A percentile compares a stretch with the other conserved stretches of the same genome.
These are phyloP conservation scores for Tiliqua scincoides DNA, from an alignment of 2,113 vertebrate genomes.

Conservation along the genomic window DNA sequence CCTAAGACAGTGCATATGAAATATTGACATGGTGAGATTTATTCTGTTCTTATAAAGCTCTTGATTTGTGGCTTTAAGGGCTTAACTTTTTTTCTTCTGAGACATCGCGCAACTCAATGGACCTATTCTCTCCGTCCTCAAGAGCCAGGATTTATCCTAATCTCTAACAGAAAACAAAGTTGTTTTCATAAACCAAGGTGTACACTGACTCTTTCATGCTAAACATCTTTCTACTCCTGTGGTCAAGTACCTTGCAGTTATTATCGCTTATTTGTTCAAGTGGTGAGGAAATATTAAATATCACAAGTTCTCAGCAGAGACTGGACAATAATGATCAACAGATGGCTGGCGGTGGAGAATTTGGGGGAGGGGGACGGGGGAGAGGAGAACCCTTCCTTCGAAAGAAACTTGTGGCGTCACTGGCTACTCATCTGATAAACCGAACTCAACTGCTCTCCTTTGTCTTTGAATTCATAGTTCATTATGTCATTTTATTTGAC, in stretches of 20 bases:
- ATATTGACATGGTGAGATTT: not conserved
- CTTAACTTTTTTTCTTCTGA: constrained; percentile 28
- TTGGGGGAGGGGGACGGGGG: constrained; percentile 46
- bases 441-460: constrained; percentile 62
- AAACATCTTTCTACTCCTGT: constrained; percentile 88
- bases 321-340: constrained; percentile 93
- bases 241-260: constrained; percentile 93
- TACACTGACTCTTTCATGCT: constrained; percentile 84
- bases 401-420: constrained; percentile 54
- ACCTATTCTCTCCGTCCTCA: constrained; percentile 57
- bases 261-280: constrained; percentile 96
- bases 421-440: constrained; percentile 64
- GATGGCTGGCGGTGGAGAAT: constrained; percentile 83
- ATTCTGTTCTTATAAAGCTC: constrained; percentile 21
- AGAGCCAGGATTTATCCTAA: constrained; percentile 48
- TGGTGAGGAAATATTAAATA: constrained; percentile 99
- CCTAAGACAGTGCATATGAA: constrained; percentile 2
- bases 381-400: constrained; percentile 44
- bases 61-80: constrained; percentile 52
- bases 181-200: constrained; percentile 74
- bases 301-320: constrained; percentile 92
- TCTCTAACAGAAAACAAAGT: constrained; percentile 57
- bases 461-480: constrained; percentile 64
- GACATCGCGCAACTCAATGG: constrained; percentile 44
- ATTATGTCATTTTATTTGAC: not conserved